Percentiles rank a stretch among this genome's conserved stretches.
Conservation (phyloP, 35 echinoderm and acorn worm genomes). For the Hemicentrotus pulcherrimus region DNA sequence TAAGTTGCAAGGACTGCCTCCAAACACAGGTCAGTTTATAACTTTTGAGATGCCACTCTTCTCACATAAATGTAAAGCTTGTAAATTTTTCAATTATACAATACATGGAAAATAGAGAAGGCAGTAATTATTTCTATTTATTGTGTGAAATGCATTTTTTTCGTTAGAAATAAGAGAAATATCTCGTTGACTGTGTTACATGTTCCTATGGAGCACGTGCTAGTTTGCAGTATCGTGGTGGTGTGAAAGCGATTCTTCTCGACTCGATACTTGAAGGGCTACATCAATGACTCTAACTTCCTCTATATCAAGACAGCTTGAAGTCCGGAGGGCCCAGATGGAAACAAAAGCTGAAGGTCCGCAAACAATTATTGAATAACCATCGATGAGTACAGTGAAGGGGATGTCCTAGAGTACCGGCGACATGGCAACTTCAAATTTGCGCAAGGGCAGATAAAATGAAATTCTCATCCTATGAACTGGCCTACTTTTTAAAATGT, state of each 20-base stretch:
- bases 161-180: too few relatives aligned
- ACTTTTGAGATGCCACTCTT: too few relatives aligned
- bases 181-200: too few relatives aligned
- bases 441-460: not conserved
- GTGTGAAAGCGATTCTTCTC: not conserved
- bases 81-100: too few relatives aligned
- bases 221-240: not conserved
- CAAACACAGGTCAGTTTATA: too few relatives aligned
- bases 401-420: not conserved
- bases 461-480: not conserved
- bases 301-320: not conserved
- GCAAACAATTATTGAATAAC: not conserved
- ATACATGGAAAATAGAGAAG: too few relatives aligned
- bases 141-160: too few relatives aligned
- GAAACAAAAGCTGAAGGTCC: not conserved
- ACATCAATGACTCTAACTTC: not conserved
- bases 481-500: not conserved
- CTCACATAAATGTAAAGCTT: too few relatives aligned
- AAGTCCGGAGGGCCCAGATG: not conserved
- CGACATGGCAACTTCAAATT: slow-evolving; percentile 10
- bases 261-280: not conserved
- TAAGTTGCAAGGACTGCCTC: too few relatives aligned
- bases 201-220: too few relatives aligned
- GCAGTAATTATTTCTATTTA: too few relatives aligned
- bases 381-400: not conserved